Percentiles rank a stretch among this genome's conserved stretches.
Evolutionary conservation across 2,797 vertebrate genomes (phyloP).

Genomic region (Oryzias dopingdopingensis): DNA sequence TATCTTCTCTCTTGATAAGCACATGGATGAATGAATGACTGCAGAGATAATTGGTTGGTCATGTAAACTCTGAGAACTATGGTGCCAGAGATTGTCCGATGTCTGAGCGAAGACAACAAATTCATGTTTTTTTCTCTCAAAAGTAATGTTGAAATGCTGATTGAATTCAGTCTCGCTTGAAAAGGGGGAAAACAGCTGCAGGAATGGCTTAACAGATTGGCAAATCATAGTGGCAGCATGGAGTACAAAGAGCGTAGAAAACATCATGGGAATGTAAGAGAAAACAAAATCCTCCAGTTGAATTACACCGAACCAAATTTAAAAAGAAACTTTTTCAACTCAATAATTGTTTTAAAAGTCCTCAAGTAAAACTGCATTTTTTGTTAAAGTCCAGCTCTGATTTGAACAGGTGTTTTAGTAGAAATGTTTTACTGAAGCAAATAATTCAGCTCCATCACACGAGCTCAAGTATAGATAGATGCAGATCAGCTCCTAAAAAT

Average conservation of each 20-base stretch:
- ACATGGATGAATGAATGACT: slow-evolving; percentile 12
- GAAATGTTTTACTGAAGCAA: slow-evolving; percentile 3
- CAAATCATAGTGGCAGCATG: slow-evolving; percentile 28
- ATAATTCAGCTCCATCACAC: slow-evolving; percentile 6
- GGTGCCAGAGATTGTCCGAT: slow-evolving; percentile 34
- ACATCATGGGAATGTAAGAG: slow-evolving; percentile 25
- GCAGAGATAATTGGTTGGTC: slow-evolving; percentile 16
- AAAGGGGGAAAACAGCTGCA: slow-evolving; percentile 20
- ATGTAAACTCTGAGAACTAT: slow-evolving; percentile 54
- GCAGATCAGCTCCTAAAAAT: no score
- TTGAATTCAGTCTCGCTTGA: slow-evolving; percentile 20
- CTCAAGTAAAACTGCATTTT: slow-evolving; percentile 4
- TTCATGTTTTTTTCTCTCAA: slow-evolving; percentile 19
- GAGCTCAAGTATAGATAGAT: no score
- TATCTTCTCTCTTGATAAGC: slow-evolving; percentile 15
- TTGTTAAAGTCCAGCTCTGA: slow-evolving; percentile 6
- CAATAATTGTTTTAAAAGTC: neutral
- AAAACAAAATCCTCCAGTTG: neutral
- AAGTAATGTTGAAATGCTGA: slow-evolving; percentile 24
- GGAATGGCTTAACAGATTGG: slow-evolving; percentile 40
- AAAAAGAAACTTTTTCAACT: neutral
- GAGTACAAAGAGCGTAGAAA: slow-evolving; percentile 15
- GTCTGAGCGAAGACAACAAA: slow-evolving; percentile 10
- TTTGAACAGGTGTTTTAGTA: slow-evolving; percentile 9
- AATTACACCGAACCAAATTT: neutral